phyloP scores from a whole-genome alignment of 2,797 vertebrate genomes.

The Lateolabrax maculatus region DNA sequence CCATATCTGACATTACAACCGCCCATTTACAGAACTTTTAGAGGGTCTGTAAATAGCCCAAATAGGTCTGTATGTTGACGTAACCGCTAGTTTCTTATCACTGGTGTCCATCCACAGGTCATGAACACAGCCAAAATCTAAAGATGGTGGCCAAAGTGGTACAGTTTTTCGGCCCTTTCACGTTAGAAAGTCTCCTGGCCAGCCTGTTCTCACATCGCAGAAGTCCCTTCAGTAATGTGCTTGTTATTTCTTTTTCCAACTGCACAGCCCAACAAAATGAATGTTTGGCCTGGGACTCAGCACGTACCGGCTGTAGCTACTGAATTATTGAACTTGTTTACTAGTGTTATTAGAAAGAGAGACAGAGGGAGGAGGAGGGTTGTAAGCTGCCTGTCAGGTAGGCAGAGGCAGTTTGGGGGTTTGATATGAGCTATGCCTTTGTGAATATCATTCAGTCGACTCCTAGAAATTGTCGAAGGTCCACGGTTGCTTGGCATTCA shows the following conservation, averaged over 20 bases:
- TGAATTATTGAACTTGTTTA: constrained; percentile 58
- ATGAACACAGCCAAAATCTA: not conserved
- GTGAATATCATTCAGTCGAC: not conserved
- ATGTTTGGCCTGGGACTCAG: constrained; percentile 40
- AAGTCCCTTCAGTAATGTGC: constrained; percentile 39
- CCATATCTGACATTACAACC: too few relatives aligned
- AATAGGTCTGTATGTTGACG: too few relatives aligned
- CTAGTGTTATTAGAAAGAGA: constrained; percentile 18
- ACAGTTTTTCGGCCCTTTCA: not conserved
- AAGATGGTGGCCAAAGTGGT: not conserved
- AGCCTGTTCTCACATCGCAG: constrained; percentile 11
- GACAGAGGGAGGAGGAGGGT: not conserved
- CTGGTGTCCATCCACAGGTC: not conserved
- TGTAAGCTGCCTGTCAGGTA: constrained; percentile 18
- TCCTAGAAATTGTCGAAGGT: not conserved
- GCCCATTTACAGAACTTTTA: too few relatives aligned
- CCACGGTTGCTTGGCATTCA: not conserved
- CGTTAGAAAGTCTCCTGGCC: not conserved
- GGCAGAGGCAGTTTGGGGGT: not conserved
- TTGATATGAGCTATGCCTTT: not conserved
- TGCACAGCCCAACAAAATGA: constrained; percentile 20
- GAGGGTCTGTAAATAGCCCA: too few relatives aligned
- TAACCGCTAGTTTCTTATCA: constrained; percentile 12
- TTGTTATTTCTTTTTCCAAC: constrained; percentile 15
- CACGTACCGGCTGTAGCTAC: constrained; percentile 6